A percentile compares a stretch with the other conserved stretches of the same genome.
phyloP scores from a whole-genome alignment of 2,797 vertebrate species.

The Aeoliscus strigatus region DNA sequence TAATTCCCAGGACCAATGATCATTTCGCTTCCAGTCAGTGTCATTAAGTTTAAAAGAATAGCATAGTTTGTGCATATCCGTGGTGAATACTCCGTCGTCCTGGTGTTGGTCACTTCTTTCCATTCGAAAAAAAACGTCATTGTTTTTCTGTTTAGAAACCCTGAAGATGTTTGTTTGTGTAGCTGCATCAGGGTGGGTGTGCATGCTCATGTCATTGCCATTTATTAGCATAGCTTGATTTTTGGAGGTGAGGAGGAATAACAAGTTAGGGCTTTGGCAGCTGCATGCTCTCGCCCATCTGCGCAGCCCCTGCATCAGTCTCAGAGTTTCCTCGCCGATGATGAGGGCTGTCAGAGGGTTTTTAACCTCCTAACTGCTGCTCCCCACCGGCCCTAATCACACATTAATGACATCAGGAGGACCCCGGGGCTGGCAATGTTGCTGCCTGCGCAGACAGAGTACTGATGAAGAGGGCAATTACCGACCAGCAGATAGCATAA shows the following conservation, averaged over 20 bases:
- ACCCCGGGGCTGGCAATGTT: conserved; percentile 87
- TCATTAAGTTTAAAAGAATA: conserved; percentile 42
- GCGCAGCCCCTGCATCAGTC: conserved; percentile 90
- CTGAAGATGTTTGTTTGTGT: conserved; percentile 13
- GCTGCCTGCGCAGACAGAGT: conserved; percentile 92
- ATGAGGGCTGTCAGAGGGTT: conserved; percentile 99
- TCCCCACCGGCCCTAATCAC: conserved; percentile 99
- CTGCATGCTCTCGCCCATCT: conserved; percentile 87
- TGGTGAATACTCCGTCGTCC: too few relatives aligned
- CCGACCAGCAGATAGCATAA: conserved; percentile 63
- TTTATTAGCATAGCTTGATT: conserved; percentile 59
- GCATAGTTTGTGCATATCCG: conserved; percentile 43
- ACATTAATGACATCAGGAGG: conserved; percentile 99
- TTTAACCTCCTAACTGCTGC: conserved; percentile 99
- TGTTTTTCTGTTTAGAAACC: too few relatives aligned
- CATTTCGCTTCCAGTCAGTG: conserved; percentile 56
- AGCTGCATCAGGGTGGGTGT: conserved; percentile 18
- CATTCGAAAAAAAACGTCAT: too few relatives aligned
- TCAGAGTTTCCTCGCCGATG: conserved; percentile 98
- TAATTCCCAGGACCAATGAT: conserved; percentile 46
- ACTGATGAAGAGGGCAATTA: conserved; percentile 89
- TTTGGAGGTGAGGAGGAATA: conserved; percentile 96
- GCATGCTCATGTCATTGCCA: conserved; percentile 32
- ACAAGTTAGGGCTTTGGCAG: conserved; percentile 95
- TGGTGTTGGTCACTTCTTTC: too few relatives aligned